phyloP scores from a whole-genome alignment of 2,888 invertebrate genomes.

The Cecidostiba fungosa region DNA sequence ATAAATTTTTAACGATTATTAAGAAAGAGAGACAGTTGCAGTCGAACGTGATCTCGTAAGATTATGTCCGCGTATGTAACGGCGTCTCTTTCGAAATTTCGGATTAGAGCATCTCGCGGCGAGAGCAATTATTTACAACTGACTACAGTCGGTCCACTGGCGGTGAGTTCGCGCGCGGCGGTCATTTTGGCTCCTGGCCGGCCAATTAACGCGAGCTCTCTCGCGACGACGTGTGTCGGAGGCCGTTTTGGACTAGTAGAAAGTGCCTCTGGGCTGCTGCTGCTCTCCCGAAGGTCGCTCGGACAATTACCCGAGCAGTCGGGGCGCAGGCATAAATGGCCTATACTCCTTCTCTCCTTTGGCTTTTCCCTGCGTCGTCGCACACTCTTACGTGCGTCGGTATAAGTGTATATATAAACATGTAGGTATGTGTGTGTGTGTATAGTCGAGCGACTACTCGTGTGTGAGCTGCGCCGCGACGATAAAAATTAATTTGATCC shows the following conservation, averaged over 20 bases:
- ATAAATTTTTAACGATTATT: neutral
- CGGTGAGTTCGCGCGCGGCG: neutral
- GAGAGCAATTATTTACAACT: constrained; percentile 39
- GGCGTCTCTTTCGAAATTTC: neutral
- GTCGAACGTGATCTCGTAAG: neutral
- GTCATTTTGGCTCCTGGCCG: neutral
- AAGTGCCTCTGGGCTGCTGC: constrained; percentile 32
- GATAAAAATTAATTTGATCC: constrained; percentile 61
- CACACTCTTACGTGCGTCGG: neutral
- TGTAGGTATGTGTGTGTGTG: too few relatives aligned
- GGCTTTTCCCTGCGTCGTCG: constrained; percentile 19
- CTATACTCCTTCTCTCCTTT: neutral
- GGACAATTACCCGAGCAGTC: constrained; percentile 40
- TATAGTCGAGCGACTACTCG: neutral
- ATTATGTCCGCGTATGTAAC: neutral
- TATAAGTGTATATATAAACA: neutral
- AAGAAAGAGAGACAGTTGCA: neutral
- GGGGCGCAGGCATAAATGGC: constrained; percentile 19
- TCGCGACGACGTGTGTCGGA: constrained; percentile 16
- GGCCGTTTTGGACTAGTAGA: constrained; percentile 18
- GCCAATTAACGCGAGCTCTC: constrained; percentile 45
- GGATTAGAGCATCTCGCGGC: neutral
- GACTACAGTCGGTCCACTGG: neutral
- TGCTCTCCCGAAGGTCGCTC: constrained; percentile 46
- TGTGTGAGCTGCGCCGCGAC: neutral